A percentile compares a stretch with the other conserved stretches of the same genome.
Evolutionary conservation across 2,888 invertebrate genomes (phyloP).

Genomic region (Pristionchus fissidentatus): DNA sequence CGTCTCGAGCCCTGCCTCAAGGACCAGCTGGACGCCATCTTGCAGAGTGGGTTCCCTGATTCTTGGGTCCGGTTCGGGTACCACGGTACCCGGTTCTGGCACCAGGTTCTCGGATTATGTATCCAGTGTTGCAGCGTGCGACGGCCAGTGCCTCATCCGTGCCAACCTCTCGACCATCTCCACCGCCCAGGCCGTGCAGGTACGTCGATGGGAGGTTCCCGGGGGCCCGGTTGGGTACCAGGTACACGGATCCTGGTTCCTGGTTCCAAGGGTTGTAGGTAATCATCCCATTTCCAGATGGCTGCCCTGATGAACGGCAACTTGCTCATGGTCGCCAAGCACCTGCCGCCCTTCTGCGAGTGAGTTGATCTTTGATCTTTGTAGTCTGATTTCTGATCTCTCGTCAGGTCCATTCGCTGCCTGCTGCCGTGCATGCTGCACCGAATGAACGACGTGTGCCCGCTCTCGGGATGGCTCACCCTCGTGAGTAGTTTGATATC

Average conservation of each 20-base stretch:
- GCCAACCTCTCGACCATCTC: neutral
- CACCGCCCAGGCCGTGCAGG: neutral
- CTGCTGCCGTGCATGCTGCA: conserved; percentile 14
- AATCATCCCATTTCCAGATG: neutral
- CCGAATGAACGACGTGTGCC: conserved; percentile 8
- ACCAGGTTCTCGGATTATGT: neutral
- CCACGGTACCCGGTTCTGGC: neutral
- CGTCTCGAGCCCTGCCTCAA: conserved; percentile 2
- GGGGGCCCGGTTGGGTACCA: neutral
- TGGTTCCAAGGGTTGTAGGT: neutral
- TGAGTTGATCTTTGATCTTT: conserved; percentile 26
- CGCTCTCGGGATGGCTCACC: conserved; percentile 9
- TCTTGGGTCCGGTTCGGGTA: neutral
- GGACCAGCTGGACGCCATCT: neutral
- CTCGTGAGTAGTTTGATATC: conserved; percentile 36
- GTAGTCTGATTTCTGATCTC: neutral
- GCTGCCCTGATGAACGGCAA: conserved; percentile 1
- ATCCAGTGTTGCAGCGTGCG: neutral
- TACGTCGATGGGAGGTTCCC: no score
- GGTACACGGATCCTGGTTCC: neutral
- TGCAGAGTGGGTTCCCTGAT: conserved; percentile 5
- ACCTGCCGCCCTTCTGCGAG: conserved; percentile 21
- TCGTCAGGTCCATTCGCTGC: conserved; percentile 15
- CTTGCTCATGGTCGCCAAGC: conserved; percentile 9
- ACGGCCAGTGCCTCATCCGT: neutral